Evolutionary conservation across 2,888 invertebrate species (phyloP).

Genomic region (Meteorus cinctellus): DNA sequence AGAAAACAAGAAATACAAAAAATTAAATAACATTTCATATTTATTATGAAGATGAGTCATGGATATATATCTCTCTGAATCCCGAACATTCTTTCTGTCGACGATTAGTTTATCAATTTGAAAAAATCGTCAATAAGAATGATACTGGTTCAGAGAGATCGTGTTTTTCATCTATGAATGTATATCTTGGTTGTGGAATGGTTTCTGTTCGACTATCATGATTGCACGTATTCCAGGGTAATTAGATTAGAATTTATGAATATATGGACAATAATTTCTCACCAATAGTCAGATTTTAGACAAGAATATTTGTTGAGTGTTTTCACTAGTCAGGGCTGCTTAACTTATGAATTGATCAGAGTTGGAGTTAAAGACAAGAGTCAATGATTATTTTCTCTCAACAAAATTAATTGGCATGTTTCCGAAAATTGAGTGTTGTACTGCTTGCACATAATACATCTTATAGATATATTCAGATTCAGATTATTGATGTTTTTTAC

Average conservation of each 20-base stretch:
- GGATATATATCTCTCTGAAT: conserved; percentile 21
- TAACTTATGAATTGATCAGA: neutral
- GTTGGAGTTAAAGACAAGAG: neutral
- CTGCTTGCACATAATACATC: conserved; percentile 27
- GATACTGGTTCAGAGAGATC: neutral
- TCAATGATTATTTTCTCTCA: neutral
- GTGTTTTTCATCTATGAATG: neutral
- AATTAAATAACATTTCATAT: neutral
- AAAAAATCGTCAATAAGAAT: conserved; percentile 12
- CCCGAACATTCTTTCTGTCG: conserved; percentile 4
- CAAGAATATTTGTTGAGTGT: neutral
- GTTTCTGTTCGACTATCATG: conserved; percentile 45
- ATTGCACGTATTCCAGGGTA: conserved; percentile 39
- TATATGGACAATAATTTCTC: neutral
- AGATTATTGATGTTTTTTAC: neutral
- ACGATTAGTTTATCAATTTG: conserved; percentile 35
- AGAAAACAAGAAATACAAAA: neutral
- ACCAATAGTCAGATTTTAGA: neutral
- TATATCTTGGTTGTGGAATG: neutral
- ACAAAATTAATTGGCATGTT: conserved; percentile 41
- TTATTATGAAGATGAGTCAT: conserved; percentile 49
- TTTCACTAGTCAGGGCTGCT: neutral
- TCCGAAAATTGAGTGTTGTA: conserved; percentile 44
- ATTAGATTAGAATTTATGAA: neutral
- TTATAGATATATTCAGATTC: neutral